Evolutionary conservation across 1,140 invertebrate species (phyloP).

Genomic region (Drosophila quadrilineata): DNA sequence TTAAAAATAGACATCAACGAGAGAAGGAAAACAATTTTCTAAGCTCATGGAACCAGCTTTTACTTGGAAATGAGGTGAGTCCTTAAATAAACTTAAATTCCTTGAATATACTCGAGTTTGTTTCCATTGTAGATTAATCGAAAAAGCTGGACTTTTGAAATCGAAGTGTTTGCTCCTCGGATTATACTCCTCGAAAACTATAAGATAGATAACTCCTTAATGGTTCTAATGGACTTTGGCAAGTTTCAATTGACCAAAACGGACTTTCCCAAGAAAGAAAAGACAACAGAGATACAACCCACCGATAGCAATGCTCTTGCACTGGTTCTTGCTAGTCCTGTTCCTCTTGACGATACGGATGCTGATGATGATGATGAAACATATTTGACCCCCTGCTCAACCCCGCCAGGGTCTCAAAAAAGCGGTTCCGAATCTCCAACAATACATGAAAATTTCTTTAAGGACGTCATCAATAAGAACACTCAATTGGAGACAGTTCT

Average conservation of each 20-base stretch:
- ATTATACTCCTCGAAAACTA: slow-evolving; percentile 94
- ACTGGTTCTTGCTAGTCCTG: too few relatives aligned
- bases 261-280: slow-evolving; percentile 50
- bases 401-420: slow-evolving; percentile 90
- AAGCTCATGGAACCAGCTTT: slow-evolving; percentile 92
- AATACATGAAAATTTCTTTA: slow-evolving; percentile 28
- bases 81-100: not conserved
- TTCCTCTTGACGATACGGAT: slow-evolving; percentile 8
- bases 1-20: slow-evolving; percentile 83
- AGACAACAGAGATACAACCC: slow-evolving; percentile 19
- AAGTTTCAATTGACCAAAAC: slow-evolving; percentile 88
- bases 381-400: slow-evolving; percentile 96
- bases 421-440: slow-evolving; percentile 83
- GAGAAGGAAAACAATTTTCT: slow-evolving; percentile 90
- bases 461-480: slow-evolving; percentile 59
- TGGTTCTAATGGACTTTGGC: slow-evolving; percentile 93
- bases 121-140: too few relatives aligned
- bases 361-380: slow-evolving; percentile 84
- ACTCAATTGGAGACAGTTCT: slow-evolving; percentile 85
- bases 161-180: slow-evolving; percentile 96
- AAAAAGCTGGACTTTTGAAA: slow-evolving; percentile 92
- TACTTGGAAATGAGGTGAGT: slow-evolving; percentile 86
- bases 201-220: slow-evolving; percentile 87
- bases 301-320: slow-evolving; percentile 16
- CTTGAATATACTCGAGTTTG: too few relatives aligned